These are phyloP conservation scores for Augiades crinisus DNA, from an alignment of 2,888 invertebrate species.

Conservation along the genomic window DNA sequence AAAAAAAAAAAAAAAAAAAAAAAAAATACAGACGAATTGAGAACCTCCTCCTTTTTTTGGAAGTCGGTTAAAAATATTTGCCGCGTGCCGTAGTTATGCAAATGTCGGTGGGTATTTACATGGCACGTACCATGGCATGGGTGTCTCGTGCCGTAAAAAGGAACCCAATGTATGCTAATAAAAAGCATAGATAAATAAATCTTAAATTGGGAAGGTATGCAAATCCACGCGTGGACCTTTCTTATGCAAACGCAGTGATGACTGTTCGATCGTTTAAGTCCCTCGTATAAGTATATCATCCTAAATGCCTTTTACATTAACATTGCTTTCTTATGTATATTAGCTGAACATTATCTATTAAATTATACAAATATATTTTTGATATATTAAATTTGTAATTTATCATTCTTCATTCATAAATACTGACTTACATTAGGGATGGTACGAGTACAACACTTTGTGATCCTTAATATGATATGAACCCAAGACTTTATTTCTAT, in stretches of 20 bases:
- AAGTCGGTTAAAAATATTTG: conserved; percentile 77
- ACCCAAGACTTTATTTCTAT: no score
- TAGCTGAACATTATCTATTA: not conserved
- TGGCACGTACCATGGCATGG: conserved; percentile 58
- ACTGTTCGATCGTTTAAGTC: conserved; percentile 31
- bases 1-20: no score
- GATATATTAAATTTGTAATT: no score
- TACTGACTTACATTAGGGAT: no score
- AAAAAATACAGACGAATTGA: not conserved
- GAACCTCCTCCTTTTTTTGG: no score
- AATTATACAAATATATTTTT: not conserved
- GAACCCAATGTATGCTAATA: conserved; percentile 56
- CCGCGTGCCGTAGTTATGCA: conserved; percentile 78
- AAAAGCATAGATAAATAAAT: conserved; percentile 60
- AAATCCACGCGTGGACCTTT: conserved; percentile 77
- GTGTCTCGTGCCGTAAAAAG: conserved; percentile 55
- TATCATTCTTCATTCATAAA: no score
- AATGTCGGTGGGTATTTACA: conserved; percentile 56
- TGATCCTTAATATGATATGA: no score
- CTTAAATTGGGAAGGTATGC: conserved; percentile 65
- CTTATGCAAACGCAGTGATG: conserved; percentile 69
- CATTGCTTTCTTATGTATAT: no score
- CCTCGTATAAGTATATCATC: not conserved
- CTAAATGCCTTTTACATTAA: not conserved
- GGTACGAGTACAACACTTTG: no score